Evolutionary conservation across 1,140 invertebrate genomes (phyloP).

Genomic region (Zaprionus davidi): DNA sequence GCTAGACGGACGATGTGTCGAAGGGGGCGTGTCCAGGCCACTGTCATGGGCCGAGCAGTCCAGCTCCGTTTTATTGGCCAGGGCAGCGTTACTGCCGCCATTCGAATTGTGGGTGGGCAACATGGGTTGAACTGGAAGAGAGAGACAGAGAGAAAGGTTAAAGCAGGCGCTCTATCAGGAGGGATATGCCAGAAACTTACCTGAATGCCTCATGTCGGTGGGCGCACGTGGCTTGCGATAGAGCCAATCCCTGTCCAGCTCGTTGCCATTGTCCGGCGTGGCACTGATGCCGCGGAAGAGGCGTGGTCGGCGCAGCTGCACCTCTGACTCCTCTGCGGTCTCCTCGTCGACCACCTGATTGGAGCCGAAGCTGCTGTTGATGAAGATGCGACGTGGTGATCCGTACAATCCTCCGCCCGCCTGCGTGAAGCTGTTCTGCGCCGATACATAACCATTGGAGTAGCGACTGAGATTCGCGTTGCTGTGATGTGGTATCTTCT

Average conservation of each 20-base stretch:
- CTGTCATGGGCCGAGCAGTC: conserved; percentile 83
- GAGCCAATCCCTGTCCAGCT: conserved; percentile 81
- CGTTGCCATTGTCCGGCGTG: conserved; percentile 79
- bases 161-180: neutral
- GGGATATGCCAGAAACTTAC: conserved; percentile 45
- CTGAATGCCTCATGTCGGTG: conserved; percentile 82
- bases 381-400: conserved; percentile 77
- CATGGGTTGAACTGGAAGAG: conserved; percentile 76
- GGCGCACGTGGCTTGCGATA: conserved; percentile 81
- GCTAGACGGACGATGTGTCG: conserved; percentile 80
- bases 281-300: conserved; percentile 70
- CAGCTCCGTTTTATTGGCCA: conserved; percentile 68
- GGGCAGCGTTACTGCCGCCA: conserved; percentile 47
- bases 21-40: conserved; percentile 80
- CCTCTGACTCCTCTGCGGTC: conserved; percentile 75
- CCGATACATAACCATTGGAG: conserved; percentile 77
- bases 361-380: conserved; percentile 77
- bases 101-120: conserved; percentile 63
- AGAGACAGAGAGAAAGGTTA: neutral
- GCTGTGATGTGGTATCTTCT: conserved; percentile 79
- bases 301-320: conserved; percentile 72
- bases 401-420: conserved; percentile 62
- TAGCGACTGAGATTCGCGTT: conserved; percentile 79
- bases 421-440: conserved; percentile 77
- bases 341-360: conserved; percentile 83